Conservation (phyloP, 2,797 vertebrate genomes). For the Crax fasciolata region DNA sequence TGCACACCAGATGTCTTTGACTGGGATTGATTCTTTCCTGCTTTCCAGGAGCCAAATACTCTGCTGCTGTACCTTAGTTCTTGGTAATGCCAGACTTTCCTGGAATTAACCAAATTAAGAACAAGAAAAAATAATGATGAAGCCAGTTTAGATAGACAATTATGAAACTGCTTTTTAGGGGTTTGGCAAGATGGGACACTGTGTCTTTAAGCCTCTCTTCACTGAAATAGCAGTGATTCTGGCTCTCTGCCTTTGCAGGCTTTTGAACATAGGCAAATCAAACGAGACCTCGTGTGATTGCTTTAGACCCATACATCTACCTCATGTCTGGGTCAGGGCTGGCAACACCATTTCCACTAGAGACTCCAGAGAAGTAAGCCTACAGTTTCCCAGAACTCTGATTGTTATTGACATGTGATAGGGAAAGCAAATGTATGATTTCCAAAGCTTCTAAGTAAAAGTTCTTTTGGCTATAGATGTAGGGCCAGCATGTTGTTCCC, state of each 20-base stretch:
- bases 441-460: not conserved
- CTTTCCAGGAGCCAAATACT: not conserved
- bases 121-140: not conserved
- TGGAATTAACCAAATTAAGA: not conserved
- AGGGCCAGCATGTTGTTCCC: not conserved
- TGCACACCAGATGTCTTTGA: not conserved
- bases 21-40: constrained; percentile 5
- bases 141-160: not conserved
- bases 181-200: not conserved
- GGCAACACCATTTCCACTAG: not conserved
- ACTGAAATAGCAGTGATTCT: not conserved
- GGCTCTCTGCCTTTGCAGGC: not conserved
- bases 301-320: not conserved
- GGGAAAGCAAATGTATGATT: not conserved
- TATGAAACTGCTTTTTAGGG: not conserved
- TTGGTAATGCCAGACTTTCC: not conserved
- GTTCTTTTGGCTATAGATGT: not conserved
- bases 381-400: not conserved
- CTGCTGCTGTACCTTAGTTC: not conserved
- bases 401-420: not conserved
- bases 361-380: not conserved
- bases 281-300: not conserved
- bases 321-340: not conserved
- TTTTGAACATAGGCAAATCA: not conserved
- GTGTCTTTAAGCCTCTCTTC: not conserved